Percentiles rank a stretch among this genome's conserved stretches.
Conservation (phyloP, 2,888 invertebrate genomes). For the Troides oblongomaculatus region DNA sequence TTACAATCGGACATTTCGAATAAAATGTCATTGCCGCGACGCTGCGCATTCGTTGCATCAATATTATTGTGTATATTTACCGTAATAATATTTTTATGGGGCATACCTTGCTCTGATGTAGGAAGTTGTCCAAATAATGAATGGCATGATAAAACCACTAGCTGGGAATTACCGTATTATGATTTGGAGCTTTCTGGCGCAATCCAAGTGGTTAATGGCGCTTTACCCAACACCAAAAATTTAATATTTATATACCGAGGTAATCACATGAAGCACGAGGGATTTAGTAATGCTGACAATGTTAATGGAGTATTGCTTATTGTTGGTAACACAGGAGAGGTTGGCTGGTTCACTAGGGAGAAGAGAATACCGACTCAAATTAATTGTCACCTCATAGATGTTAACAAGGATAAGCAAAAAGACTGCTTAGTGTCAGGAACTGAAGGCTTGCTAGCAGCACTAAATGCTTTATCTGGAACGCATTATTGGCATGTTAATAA, state of each 20-base stretch:
- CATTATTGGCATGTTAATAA: constrained; percentile 81
- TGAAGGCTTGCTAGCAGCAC: constrained; percentile 79
- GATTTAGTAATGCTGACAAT: constrained; percentile 68
- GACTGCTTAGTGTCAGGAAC: constrained; percentile 89
- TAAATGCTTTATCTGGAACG: constrained; percentile 76
- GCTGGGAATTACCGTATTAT: constrained; percentile 85
- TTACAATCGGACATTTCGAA: constrained; percentile 70
- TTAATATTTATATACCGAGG: constrained; percentile 87
- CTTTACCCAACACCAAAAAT: constrained; percentile 83
- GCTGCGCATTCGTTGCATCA: constrained; percentile 85
- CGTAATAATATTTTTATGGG: constrained; percentile 86
- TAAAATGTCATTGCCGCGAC: constrained; percentile 84
- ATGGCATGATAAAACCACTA: constrained; percentile 80
- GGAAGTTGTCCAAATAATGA: constrained; percentile 82
- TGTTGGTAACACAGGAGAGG: constrained; percentile 84
- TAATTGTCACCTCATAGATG: constrained; percentile 86
- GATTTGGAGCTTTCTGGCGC: constrained; percentile 85
- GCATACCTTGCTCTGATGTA: constrained; percentile 86
- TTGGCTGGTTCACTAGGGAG: constrained; percentile 87
- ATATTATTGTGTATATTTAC: constrained; percentile 85
- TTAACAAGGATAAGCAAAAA: constrained; percentile 84
- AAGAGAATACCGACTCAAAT: constrained; percentile 85
- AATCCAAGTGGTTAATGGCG: constrained; percentile 84
- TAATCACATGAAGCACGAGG: constrained; percentile 79
- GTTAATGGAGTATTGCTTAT: constrained; percentile 85